Evolutionary conservation across 2,888 invertebrate genomes (phyloP).

Genomic region (Himalopsyche kuldschensis): DNA sequence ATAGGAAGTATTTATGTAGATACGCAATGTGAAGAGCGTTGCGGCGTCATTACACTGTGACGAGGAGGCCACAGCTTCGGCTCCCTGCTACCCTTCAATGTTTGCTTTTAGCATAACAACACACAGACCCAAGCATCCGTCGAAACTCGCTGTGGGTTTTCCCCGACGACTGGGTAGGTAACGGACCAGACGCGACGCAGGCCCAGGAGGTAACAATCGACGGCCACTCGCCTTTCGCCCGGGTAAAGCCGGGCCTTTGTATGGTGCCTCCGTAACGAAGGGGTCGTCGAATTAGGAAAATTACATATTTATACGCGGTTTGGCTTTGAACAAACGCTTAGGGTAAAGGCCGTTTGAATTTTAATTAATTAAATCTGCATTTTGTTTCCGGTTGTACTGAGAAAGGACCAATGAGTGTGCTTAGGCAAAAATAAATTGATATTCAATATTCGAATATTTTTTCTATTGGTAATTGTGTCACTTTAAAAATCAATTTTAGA

Average conservation of each 20-base stretch:
- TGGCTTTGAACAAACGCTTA: background rate
- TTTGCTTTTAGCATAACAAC: constrained; percentile 20
- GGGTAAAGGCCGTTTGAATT: background rate
- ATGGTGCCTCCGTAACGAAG: background rate
- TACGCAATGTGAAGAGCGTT: background rate
- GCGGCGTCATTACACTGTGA: background rate
- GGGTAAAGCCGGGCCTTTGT: background rate
- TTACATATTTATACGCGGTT: constrained; percentile 1
- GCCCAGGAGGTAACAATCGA: background rate
- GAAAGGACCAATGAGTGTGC: background rate
- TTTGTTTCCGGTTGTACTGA: background rate
- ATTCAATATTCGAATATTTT: too few relatives aligned
- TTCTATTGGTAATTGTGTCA: too few relatives aligned
- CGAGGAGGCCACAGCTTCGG: background rate
- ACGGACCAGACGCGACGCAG: background rate
- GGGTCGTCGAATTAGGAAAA: background rate
- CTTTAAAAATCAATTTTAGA: too few relatives aligned
- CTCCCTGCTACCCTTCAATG: constrained; percentile 3
- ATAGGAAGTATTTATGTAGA: background rate
- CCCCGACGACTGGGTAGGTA: background rate
- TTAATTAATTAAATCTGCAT: background rate
- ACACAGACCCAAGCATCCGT: background rate
- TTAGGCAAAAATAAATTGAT: too few relatives aligned
- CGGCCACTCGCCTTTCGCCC: background rate
- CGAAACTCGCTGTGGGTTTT: background rate